A percentile compares a stretch with the other conserved stretches of the same genome.
Conservation (phyloP, 2,113 vertebrate genomes). For the Chloropsis cyanopogon region DNA sequence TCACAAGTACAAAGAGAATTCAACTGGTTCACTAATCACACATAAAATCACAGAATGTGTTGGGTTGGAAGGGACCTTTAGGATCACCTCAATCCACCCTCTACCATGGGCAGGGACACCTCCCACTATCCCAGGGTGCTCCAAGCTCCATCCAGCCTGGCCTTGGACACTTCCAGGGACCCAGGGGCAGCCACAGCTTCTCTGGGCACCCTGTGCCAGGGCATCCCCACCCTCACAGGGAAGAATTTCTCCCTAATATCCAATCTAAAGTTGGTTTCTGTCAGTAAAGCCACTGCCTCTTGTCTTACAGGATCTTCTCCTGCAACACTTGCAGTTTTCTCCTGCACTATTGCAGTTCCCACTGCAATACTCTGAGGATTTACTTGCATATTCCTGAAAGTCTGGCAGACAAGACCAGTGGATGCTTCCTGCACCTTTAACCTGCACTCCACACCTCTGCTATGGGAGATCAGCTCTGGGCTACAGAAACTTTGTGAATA, state of each 20-base stretch:
- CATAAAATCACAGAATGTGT: background rate
- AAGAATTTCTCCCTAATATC: background rate
- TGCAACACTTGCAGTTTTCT: too few species aligned
- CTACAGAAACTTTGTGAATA: background rate
- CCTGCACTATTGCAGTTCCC: too few species aligned
- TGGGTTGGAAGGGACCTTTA: background rate
- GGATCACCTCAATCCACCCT: accelerated
- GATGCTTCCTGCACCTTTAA: background rate
- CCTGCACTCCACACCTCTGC: background rate
- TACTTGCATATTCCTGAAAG: background rate
- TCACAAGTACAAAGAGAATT: background rate
- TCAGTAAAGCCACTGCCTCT: background rate
- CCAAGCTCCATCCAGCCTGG: accelerated
- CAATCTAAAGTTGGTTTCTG: background rate
- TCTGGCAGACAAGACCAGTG: background rate
- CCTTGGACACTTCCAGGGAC: background rate
- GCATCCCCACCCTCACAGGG: background rate
- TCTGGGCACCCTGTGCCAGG: background rate
- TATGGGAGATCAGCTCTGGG: background rate
- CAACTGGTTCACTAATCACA: background rate
- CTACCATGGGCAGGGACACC: background rate
- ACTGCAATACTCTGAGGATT: background rate
- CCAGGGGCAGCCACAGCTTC: background rate
- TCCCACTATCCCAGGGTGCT: accelerated
- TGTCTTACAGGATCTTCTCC: background rate